Evolutionary conservation across 2,113 vertebrate species (phyloP).

Genomic region (Trichomycterus rosablanca): DNA sequence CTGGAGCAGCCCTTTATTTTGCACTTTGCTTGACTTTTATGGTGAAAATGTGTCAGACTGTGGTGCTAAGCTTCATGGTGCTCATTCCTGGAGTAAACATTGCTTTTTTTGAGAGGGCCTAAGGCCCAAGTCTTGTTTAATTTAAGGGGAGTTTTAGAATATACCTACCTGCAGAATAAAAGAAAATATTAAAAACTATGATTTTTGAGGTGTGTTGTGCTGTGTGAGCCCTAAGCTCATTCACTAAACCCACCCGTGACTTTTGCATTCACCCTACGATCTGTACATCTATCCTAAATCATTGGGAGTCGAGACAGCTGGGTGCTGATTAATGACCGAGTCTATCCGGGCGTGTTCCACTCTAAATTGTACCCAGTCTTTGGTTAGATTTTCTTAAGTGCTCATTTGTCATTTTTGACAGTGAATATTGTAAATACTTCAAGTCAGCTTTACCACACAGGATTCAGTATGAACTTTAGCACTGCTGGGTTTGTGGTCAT

Average conservation of each 20-base stretch:
- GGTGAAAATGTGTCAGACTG: too few relatives aligned
- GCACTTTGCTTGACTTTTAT: too few relatives aligned
- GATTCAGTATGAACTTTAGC: slow-evolving; percentile 11
- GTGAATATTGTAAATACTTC: slow-evolving; percentile 11
- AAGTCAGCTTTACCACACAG: slow-evolving; percentile 4
- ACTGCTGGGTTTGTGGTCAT: slow-evolving; percentile 24
- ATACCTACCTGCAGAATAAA: slow-evolving; percentile 45
- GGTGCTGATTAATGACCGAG: slow-evolving; percentile 14
- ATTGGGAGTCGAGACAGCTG: slow-evolving; percentile 17
- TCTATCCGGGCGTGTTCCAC: slow-evolving; percentile 11
- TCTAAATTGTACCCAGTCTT: slow-evolving; percentile 20
- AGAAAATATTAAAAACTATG: slow-evolving; percentile 45
- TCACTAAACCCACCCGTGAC: background rate
- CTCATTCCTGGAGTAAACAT: too few relatives aligned
- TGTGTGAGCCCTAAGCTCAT: slow-evolving; percentile 45
- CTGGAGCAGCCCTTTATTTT: too few relatives aligned
- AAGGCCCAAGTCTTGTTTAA: slow-evolving; percentile 47
- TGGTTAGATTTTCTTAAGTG: slow-evolving; percentile 31
- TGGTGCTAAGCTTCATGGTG: too few relatives aligned
- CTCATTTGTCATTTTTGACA: slow-evolving; percentile 34
- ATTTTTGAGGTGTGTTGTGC: slow-evolving; percentile 37
- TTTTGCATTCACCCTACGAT: background rate
- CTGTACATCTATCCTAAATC: too few relatives aligned
- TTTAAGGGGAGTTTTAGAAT: slow-evolving; percentile 42
- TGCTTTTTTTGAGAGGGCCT: too few relatives aligned